Evolutionary conservation across 2,888 invertebrate genomes (phyloP).

Genomic region (Acrobeloides nanus): DNA sequence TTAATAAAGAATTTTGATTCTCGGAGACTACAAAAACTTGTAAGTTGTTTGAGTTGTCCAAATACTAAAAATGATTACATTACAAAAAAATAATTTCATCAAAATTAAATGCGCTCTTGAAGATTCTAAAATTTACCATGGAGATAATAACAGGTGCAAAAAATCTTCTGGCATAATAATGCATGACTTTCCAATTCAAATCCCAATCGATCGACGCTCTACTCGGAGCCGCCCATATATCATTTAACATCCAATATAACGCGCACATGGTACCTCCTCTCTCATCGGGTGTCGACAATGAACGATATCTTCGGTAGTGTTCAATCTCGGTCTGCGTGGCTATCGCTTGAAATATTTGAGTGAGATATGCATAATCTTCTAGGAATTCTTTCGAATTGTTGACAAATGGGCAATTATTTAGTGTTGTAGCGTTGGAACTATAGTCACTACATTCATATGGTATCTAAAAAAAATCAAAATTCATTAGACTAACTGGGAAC

Average conservation of each 20-base stretch:
- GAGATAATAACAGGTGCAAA: slow-evolving; percentile 63
- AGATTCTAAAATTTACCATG: slow-evolving; percentile 25
- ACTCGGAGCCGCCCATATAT: slow-evolving; percentile 72
- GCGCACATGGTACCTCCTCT: slow-evolving; percentile 83
- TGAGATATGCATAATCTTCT: no score
- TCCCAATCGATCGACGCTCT: slow-evolving; percentile 17
- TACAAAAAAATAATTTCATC: not conserved
- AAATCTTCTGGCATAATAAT: slow-evolving; percentile 62
- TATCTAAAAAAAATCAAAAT: no score
- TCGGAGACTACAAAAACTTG: slow-evolving; percentile 21
- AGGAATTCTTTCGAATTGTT: slow-evolving; percentile 33
- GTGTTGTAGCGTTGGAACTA: no score
- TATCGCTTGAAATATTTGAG: slow-evolving; percentile 68
- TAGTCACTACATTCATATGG: no score
- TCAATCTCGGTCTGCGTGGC: slow-evolving; percentile 57
- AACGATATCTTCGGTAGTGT: slow-evolving; percentile 42
- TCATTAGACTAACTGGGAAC: no score
- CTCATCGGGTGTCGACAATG: slow-evolving; percentile 29
- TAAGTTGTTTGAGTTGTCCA: slow-evolving; percentile 9
- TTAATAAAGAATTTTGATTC: not conserved
- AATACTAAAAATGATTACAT: slow-evolving; percentile 12
- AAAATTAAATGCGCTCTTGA: slow-evolving; percentile 3
- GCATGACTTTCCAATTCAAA: slow-evolving; percentile 63
- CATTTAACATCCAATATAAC: slow-evolving; percentile 94
- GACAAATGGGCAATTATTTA: no score